Evolutionary conservation across 2,888 invertebrate genomes (phyloP).

Genomic region (Herminia tarsipennalis): DNA sequence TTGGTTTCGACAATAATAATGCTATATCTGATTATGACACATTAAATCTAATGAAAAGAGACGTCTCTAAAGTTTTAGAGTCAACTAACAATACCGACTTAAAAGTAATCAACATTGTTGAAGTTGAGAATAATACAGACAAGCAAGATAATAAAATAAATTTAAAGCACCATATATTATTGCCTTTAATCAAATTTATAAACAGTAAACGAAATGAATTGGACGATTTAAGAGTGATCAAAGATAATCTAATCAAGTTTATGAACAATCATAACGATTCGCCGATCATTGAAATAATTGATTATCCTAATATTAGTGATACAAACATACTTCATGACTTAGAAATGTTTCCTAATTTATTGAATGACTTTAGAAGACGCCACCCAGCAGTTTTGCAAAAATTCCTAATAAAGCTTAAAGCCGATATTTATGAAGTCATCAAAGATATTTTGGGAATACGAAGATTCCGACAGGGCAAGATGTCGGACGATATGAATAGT

Average conservation of each 20-base stretch:
- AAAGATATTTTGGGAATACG: constrained; percentile 55
- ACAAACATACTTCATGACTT: constrained; percentile 35
- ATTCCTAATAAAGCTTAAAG: constrained; percentile 59
- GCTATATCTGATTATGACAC: constrained; percentile 33
- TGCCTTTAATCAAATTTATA: constrained; percentile 57
- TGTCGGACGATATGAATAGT: constrained; percentile 53
- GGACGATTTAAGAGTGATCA: constrained; percentile 52
- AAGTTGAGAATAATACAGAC: neutral
- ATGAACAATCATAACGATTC: constrained; percentile 33
- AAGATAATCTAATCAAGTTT: constrained; percentile 50
- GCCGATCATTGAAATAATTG: constrained; percentile 6
- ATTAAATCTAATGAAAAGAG: constrained; percentile 60
- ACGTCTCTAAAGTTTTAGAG: constrained; percentile 29
- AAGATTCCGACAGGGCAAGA: constrained; percentile 37
- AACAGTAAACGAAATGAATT: constrained; percentile 60
- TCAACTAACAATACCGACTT: constrained; percentile 8
- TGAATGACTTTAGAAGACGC: constrained; percentile 37
- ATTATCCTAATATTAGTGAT: constrained; percentile 28
- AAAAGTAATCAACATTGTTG: constrained; percentile 2
- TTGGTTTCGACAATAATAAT: constrained; percentile 25
- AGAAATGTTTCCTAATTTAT: constrained; percentile 37
- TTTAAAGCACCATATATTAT: constrained; percentile 46
- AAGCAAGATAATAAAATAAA: constrained; percentile 11
- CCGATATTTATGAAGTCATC: constrained; percentile 62
- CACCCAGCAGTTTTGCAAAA: constrained; percentile 41